phyloP scores from a whole-genome alignment of 2,113 vertebrate genomes.

The Galemys pyrenaicus region DNA sequence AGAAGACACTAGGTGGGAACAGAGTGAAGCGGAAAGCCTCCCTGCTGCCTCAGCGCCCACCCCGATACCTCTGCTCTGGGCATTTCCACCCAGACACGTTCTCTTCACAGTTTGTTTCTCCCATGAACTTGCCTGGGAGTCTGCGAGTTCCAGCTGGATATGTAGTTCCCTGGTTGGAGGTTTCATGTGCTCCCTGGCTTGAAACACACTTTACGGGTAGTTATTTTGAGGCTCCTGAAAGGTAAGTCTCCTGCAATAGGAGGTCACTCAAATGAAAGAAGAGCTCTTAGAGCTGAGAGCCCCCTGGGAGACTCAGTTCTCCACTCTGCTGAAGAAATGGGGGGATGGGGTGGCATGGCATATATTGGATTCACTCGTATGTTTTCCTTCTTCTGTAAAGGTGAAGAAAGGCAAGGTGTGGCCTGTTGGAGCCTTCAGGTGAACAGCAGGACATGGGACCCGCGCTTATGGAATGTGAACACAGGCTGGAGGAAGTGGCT shows the following conservation, averaged over 20 bases:
- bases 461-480: background rate
- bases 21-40: background rate
- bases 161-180: background rate
- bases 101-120: too few species aligned
- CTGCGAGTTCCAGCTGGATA: background rate
- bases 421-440: background rate
- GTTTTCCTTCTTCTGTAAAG: background rate
- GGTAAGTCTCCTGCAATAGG: background rate
- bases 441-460: background rate
- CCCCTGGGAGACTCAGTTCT: background rate
- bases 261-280: background rate
- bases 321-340: background rate
- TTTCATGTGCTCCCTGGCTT: background rate
- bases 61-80: accelerated
- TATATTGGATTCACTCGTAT: background rate
- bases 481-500: background rate
- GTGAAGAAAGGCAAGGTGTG: background rate
- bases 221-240: background rate
- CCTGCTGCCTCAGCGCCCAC: too few species aligned
- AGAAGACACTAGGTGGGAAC: background rate
- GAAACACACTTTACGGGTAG: background rate
- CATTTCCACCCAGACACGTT: background rate
- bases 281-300: background rate
- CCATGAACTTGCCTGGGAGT: background rate
- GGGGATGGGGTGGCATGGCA: background rate